Percentiles rank a stretch among this genome's conserved stretches.
These are phyloP conservation scores for Mirounga angustirostris DNA, from an alignment of 2,113 vertebrate species.

Conservation along the genomic window DNA sequence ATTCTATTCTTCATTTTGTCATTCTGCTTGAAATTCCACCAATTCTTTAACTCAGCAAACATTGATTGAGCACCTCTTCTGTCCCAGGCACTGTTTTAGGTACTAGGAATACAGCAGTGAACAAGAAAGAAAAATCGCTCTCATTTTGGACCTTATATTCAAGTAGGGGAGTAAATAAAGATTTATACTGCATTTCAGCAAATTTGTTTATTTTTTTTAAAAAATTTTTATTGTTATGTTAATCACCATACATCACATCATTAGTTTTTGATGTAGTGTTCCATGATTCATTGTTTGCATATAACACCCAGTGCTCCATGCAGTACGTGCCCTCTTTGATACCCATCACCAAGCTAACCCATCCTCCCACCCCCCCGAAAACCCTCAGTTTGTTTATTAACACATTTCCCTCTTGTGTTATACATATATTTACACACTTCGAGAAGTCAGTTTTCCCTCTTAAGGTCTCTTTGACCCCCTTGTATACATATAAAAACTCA, in stretches of 20 bases:
- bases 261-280: too few relatives aligned
- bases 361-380: too few relatives aligned
- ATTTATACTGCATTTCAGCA: background rate
- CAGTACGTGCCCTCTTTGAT: too few relatives aligned
- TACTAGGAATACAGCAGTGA: background rate
- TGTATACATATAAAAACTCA: background rate
- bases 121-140: background rate
- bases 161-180: background rate
- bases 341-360: too few relatives aligned
- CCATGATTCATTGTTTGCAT: too few relatives aligned
- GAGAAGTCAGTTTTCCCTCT: background rate
- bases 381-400: background rate
- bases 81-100: background rate
- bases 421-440: background rate
- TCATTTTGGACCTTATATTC: background rate
- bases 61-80: background rate
- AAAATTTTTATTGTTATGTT: too few relatives aligned
- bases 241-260: too few relatives aligned
- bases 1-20: background rate
- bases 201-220: background rate
- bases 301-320: too few relatives aligned
- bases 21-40: background rate
- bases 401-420: background rate
- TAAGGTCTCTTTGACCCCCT: background rate
- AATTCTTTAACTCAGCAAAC: conserved; percentile 2